Evolutionary conservation across 1,140 invertebrate genomes (phyloP), one percentile per base, ranked within the genome.

Genomic region (Neodiprion virginianus): DNA sequence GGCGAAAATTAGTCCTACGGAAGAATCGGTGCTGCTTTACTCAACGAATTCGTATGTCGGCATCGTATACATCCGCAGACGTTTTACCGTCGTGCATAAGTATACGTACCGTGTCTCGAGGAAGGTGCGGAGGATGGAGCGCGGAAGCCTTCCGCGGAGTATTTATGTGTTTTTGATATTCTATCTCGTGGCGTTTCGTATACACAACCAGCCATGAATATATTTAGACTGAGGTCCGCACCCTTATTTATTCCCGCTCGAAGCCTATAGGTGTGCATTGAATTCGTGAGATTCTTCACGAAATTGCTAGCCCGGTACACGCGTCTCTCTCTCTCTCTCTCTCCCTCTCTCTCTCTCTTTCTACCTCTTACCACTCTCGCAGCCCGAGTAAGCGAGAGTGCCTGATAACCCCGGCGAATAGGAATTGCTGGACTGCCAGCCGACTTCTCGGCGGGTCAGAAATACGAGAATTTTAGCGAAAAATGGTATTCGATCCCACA

Each of bases 201-300:
- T 61, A 61, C 67, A 23, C 10, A n/a, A n/a, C 12, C 8, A 3
- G 67, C 40, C 67, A 23, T 69, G 67, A 69, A 69, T 69, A 69
- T 69, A 69, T 69, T 69, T 69, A 21, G 14, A 69, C 67, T 0
- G 14, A 69, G 17, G 61, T 17, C 61, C 61, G 75, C 73, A 72
- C 72, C 75, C 79, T 80, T 83, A 84, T 84, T 83, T 82, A 83
- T 84, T 79, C 78, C 69, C 67, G 72, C 71, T 70, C 71, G 69
- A 12, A 14, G 11, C n/a, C 72, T 76, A 78, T 82, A 82, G 82
- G 72, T 83, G 81, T 82, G 80, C 80, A 84, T 84, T 73, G 78
- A 83, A 83, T 84, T 83, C 79, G 80, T 73, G 68, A 75, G 72
- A 83, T 84, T 84, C 81, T 82, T 83, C 75, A 76, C 67, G 71